phyloP scores from a whole-genome alignment of 2,888 invertebrate species.

The Nineta flava region DNA sequence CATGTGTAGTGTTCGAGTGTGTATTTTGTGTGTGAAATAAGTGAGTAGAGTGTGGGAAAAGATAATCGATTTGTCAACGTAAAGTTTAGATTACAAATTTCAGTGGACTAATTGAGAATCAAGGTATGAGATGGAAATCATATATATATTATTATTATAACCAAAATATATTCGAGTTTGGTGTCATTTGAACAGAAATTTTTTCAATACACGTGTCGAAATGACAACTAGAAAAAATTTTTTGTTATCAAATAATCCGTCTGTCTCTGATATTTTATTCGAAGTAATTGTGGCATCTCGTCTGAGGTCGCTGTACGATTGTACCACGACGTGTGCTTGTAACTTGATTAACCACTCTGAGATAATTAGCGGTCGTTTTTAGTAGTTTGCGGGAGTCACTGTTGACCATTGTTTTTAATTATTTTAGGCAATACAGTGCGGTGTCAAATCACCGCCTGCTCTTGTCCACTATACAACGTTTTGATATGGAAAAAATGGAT shows the following conservation, averaged over 20 bases:
- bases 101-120: slow-evolving; percentile 32
- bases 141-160: slow-evolving; percentile 14
- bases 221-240: neutral
- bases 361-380: too few relatives aligned
- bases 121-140: slow-evolving; percentile 31
- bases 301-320: neutral
- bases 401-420: neutral
- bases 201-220: neutral
- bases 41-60: slow-evolving; percentile 10
- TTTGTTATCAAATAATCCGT: neutral
- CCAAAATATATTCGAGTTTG: slow-evolving; percentile 25
- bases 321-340: slow-evolving; percentile 15
- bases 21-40: slow-evolving; percentile 1
- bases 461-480: neutral
- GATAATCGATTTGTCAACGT: slow-evolving; percentile 39
- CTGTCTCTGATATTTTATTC: too few relatives aligned
- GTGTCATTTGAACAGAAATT: slow-evolving; percentile 22
- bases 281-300: neutral
- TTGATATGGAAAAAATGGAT: slow-evolving; percentile 56
- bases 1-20: slow-evolving; percentile 2
- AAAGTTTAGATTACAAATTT: slow-evolving; percentile 34
- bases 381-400: neutral
- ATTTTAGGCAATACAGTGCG: neutral
- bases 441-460: neutral
- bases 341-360: slow-evolving; percentile 18